These are phyloP conservation scores for Ophthalmolycus amberensis DNA, from an alignment of 2,113 vertebrate genomes.

Conservation along the genomic window DNA sequence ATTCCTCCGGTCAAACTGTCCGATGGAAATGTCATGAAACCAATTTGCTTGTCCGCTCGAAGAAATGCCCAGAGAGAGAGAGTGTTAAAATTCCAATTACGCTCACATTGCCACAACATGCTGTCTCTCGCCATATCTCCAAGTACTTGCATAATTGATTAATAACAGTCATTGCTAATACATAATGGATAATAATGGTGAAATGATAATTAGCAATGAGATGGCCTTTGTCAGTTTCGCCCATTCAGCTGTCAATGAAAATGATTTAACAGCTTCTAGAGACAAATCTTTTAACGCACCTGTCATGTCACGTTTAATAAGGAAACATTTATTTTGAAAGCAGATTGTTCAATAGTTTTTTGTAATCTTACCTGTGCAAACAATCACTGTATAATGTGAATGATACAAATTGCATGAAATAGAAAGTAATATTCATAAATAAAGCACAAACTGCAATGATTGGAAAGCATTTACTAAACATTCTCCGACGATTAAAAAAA, in stretches of 20 bases:
- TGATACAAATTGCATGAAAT: background rate
- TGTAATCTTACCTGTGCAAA: background rate
- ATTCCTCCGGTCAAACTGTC: slow-evolving; percentile 29
- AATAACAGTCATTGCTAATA: slow-evolving; percentile 61
- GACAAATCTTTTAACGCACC: background rate
- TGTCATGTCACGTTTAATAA: slow-evolving; percentile 22
- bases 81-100: slow-evolving; percentile 40
- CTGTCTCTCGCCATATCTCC: slow-evolving; percentile 10
- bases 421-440: background rate
- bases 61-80: slow-evolving; percentile 20
- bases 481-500: background rate
- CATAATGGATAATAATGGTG: slow-evolving; percentile 67
- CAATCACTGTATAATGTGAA: background rate
- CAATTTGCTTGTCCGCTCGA: slow-evolving; percentile 22
- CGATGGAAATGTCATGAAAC: slow-evolving; percentile 59
- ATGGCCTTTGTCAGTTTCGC: slow-evolving; percentile 27
- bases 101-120: slow-evolving; percentile 23
- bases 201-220: slow-evolving; percentile 43
- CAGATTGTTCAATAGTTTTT: background rate
- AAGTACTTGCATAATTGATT: slow-evolving; percentile 60
- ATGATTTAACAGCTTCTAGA: slow-evolving; percentile 5
- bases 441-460: background rate
- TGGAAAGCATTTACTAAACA: background rate
- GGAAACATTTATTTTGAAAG: slow-evolving; percentile 7
- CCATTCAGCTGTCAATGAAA: slow-evolving; percentile 12